phyloP scores from a whole-genome alignment of 2,888 invertebrate species.

The Dione juno region DNA sequence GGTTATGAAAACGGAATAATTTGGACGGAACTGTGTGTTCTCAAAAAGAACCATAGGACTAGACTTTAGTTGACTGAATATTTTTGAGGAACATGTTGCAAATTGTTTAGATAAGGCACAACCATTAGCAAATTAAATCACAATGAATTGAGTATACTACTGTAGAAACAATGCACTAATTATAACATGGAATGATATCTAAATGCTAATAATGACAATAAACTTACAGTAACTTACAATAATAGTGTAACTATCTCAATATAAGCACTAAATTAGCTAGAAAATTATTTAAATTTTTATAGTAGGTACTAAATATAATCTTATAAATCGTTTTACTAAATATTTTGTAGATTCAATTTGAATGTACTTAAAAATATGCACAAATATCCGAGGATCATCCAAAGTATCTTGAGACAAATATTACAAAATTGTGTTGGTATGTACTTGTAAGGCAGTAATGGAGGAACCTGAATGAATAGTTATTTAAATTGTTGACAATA shows the following conservation, averaged over 20 bases:
- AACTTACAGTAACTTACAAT: constrained; percentile 13
- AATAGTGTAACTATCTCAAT: constrained; percentile 9
- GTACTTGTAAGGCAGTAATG: constrained; percentile 14
- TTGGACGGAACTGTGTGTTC: constrained; percentile 78
- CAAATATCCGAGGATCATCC: constrained; percentile 4
- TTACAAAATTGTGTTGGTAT: background rate
- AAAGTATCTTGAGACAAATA: constrained; percentile 7
- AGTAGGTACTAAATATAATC: constrained; percentile 2
- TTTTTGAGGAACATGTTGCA: constrained; percentile 67
- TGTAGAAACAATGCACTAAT: constrained; percentile 25
- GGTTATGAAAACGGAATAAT: constrained; percentile 67
- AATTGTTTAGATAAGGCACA: constrained; percentile 72
- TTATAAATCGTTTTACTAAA: background rate
- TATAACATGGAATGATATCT: constrained; percentile 29
- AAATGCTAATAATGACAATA: constrained; percentile 26
- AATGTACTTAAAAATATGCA: background rate
- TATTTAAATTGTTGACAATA: background rate
- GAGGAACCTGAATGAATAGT: background rate
- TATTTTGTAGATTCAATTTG: background rate
- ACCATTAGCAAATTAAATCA: constrained; percentile 57
- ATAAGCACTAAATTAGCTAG: constrained; percentile 3
- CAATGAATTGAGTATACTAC: constrained; percentile 34
- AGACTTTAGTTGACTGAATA: constrained; percentile 62
- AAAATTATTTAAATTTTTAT: background rate
- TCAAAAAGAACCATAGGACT: constrained; percentile 65